Evolutionary conservation across 1,140 invertebrate genomes (phyloP), one percentile per base, ranked within the genome.

Genomic region (Drosophila pandora): DNA sequence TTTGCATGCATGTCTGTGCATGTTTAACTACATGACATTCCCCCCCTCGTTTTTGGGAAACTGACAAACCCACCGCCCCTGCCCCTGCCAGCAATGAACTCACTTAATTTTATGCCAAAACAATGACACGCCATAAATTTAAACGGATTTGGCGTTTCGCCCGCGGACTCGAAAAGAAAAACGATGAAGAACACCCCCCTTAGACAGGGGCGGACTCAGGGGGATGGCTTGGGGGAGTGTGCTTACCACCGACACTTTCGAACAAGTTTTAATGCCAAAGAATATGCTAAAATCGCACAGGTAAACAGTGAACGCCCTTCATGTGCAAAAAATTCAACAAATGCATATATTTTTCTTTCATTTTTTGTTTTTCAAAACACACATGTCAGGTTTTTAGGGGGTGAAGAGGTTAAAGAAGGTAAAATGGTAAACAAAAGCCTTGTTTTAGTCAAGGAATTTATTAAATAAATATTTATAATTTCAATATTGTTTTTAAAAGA

Each of bases 61-160:
- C 17, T 17, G 17, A 17, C 17, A 17, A 17, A 37, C 30, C 60
- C 2, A 5, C 4, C 39, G 7, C 41, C 43, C 17, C 43, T 22
- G 39, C 43, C 30, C 17, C 17, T 17, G 17, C 17, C 43, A 41
- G 34, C 61, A 39, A 60, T 76, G 67, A 77, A 87, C 83, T 88
- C 83, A 87, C 83, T 88, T 87, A 87, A 87, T 88, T 83, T 87
- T 79, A 87, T 88, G 82, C 82, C 83, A 88, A 87, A 87, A 87
- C 83, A 87, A 87, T 87, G 83, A 87, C 79, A 87, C 83, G 76
- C 79, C 83, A 87, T 87, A 87, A 87, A 87, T 87, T 87, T 88
- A 88, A 87, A 87, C 83, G 84, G 83, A 87, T 87, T 87, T 87
- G 72, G 56, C 68, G 43, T 57, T 76, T 68, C 67, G 79, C 83